Percentiles rank a stretch among this genome's conserved stretches.
Conservation (phyloP, 2,888 invertebrate genomes). For the Meliscaeva auricollis region DNA sequence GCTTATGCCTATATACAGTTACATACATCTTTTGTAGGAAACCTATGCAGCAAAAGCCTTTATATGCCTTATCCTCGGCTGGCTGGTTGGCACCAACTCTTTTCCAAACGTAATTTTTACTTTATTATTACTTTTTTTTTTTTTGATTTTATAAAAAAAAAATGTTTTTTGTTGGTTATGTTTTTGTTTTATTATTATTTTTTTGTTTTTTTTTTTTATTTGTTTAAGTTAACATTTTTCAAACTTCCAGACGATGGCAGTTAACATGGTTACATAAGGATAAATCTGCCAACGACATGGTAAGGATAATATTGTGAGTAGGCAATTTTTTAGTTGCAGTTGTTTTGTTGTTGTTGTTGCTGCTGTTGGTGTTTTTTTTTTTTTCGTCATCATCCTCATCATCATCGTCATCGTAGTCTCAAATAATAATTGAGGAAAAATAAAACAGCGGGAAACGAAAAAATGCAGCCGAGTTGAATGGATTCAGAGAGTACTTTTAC, state of each 20-base stretch:
- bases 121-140: constrained; percentile 48
- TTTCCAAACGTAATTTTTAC: constrained; percentile 58
- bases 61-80: constrained; percentile 54
- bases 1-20: neutral
- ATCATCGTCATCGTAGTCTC: constrained; percentile 23
- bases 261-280: constrained; percentile 66
- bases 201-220: constrained; percentile 38
- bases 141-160: constrained; percentile 35
- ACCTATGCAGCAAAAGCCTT: constrained; percentile 48
- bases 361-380: neutral
- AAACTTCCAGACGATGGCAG: constrained; percentile 65
- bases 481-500: constrained; percentile 64
- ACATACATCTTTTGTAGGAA: constrained; percentile 33
- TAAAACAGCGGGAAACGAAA: constrained; percentile 63
- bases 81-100: constrained; percentile 61
- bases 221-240: constrained; percentile 56
- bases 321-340: constrained; percentile 62
- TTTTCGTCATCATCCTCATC: constrained; percentile 23
- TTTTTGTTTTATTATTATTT: constrained; percentile 49
- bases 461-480: constrained; percentile 75
- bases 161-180: constrained; percentile 49
- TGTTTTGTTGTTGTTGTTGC: constrained; percentile 32
- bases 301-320: constrained; percentile 67
- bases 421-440: constrained; percentile 69
- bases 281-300: constrained; percentile 70